Base-by-base conservation (phyloP, 2,797 vertebrate genomes). In the Spondyliosoma cantharus region DNA sequence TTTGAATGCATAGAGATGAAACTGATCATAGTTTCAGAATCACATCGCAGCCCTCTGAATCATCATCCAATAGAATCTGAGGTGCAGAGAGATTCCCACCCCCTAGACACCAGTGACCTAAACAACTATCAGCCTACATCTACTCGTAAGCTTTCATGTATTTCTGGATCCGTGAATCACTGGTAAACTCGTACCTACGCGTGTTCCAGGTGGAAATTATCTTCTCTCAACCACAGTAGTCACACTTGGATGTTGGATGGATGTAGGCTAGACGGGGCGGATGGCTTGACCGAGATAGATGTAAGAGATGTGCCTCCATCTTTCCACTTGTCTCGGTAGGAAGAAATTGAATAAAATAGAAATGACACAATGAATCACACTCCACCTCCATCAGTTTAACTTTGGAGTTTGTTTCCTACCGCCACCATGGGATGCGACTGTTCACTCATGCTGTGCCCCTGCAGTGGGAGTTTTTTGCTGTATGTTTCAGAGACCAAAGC, bases 291-390 rank as follows among this genome's bases (percentile, higher is more conserved):
- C 3, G 24, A 79, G 67, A 62, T 27, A 65, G 17, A 83, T 76
- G 25, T 49, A 45, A 73, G 80, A 60, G 17, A 60, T 57, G 65
- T 56, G 63, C 86, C 65, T 83, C 82, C 27, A 64, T 77, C 43
- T 86, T 89, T 87, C 80, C 81, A 80, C 54, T 81, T 69, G 69
- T 74, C 60, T 77, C 22, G 15, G 76, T 70, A 67, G 87, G 76
- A 88, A 85, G 69, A 63, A 87, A 84, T 82, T 76, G 68, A 90
- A 91, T 86, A 76, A 84, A 88, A 87, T 69, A 89, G 86, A 93
- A 93, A 86, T 84, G 86, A 76, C 80, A 86, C 71, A 73, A 86
- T 95, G 94, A 95, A 91, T 95, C 95, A 94, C 81, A 74, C 85
- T 63, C 74, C 90, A 91, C 92, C 91, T 93, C 89, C 86, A 86